These are phyloP conservation scores for Phymorhynchus buccinoides DNA, from an alignment of 1,140 invertebrate genomes.

Conservation along the genomic window DNA sequence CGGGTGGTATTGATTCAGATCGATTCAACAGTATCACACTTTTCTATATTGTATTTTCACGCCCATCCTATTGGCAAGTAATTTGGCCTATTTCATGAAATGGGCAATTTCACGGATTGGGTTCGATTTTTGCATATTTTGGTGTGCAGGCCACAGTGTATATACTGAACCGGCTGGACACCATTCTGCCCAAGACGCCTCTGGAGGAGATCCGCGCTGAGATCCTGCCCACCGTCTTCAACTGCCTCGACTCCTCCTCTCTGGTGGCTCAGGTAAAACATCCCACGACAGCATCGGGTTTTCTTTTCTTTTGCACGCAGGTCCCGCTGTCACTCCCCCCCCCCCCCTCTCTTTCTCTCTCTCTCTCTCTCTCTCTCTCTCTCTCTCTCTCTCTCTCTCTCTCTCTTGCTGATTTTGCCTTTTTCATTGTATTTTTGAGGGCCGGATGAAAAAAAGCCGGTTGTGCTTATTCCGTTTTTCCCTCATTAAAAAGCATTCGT, in stretches of 20 bases:
- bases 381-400: neutral
- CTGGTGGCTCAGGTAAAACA: constrained; percentile 88
- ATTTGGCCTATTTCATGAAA: no score
- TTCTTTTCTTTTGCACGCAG: no score
- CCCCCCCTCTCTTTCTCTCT: neutral
- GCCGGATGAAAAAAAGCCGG: no score
- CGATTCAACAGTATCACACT: no score
- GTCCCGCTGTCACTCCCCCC: neutral
- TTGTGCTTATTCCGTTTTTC: no score
- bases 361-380: neutral
- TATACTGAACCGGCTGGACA: constrained; percentile 91
- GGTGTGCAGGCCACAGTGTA: constrained; percentile 87
- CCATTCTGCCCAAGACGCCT: constrained; percentile 90
- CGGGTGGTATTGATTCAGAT: no score
- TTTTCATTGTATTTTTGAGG: no score
- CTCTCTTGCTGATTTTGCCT: no score
- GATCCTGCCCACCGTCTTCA: constrained; percentile 90
- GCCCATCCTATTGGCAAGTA: no score
- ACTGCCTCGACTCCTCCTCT: constrained; percentile 90
- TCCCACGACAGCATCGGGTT: neutral
- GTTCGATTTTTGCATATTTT: neutral
- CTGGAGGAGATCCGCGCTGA: constrained; percentile 85
- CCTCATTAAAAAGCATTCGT: no score
- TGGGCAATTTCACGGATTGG: no score
- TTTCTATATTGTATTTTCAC: no score